These are phyloP conservation scores for Mythimna lalbum DNA, from an alignment of 2,888 invertebrate genomes.

Conservation along the genomic window DNA sequence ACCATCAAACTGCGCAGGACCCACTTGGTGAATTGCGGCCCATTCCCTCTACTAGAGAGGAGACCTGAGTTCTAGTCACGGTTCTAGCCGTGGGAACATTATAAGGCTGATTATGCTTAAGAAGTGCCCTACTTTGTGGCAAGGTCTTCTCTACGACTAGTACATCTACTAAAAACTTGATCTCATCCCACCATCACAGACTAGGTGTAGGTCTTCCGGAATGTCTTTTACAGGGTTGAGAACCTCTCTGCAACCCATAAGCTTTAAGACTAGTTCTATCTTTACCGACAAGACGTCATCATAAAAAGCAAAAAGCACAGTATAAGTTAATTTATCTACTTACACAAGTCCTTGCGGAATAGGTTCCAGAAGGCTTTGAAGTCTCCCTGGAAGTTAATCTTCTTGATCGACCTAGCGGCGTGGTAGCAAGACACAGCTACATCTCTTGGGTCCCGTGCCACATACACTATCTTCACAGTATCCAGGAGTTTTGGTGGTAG, in stretches of 20 bases:
- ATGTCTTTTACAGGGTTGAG: not conserved
- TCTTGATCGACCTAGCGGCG: constrained; percentile 88
- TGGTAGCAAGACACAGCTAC: constrained; percentile 94
- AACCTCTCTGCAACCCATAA: not conserved
- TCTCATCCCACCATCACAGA: not conserved
- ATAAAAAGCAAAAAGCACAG: not conserved
- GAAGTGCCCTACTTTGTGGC: no score
- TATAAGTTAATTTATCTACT: constrained; percentile 57
- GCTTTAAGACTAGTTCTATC: not conserved
- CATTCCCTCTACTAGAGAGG: no score
- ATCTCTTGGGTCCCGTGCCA: constrained; percentile 95
- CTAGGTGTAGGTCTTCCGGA: not conserved
- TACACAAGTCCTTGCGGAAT: constrained; percentile 91
- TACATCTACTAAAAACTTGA: not conserved
- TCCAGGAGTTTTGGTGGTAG: constrained; percentile 90
- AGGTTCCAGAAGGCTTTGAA: constrained; percentile 92
- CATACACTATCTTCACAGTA: constrained; percentile 92
- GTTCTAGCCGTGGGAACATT: no score
- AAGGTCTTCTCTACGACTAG: no score
- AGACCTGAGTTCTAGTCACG: no score
- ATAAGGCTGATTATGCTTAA: no score
- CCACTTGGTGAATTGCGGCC: no score
- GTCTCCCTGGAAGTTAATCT: constrained; percentile 89
- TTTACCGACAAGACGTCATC: not conserved
- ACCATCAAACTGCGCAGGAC: no score